Evolutionary conservation across 2,113 vertebrate species (phyloP).

Genomic region (Microtus montanus): DNA sequence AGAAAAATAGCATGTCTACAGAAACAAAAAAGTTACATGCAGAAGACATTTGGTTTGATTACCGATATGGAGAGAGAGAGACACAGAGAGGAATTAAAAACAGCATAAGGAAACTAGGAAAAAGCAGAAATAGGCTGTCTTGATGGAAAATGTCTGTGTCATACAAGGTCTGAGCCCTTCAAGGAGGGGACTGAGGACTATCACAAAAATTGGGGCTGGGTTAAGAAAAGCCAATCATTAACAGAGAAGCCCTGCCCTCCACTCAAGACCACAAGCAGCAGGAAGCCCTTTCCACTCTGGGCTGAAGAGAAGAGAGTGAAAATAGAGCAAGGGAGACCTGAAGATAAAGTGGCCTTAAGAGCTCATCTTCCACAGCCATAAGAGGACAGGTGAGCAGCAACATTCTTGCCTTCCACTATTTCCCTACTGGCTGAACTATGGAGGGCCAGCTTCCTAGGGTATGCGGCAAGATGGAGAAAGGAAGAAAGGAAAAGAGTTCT

Average conservation of each 20-base stretch:
- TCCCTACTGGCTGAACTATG: neutral
- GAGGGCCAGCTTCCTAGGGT: neutral
- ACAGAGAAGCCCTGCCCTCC: neutral
- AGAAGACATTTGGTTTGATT: neutral
- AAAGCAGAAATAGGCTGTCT: neutral
- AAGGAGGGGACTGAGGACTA: neutral
- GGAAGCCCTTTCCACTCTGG: neutral
- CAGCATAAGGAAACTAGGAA: neutral
- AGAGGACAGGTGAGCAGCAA: neutral
- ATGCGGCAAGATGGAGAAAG: neutral
- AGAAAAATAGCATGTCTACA: neutral
- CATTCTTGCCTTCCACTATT: neutral
- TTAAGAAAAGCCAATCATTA: neutral
- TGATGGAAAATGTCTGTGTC: neutral
- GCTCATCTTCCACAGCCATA: neutral
- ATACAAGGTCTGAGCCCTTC: neutral
- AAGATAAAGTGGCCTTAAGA: neutral
- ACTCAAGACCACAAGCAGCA: neutral
- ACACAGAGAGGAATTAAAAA: neutral
- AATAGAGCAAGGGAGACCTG: neutral
- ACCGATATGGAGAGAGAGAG: neutral
- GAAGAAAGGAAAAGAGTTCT: neutral
- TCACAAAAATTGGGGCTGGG: neutral
- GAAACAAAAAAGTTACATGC: neutral
- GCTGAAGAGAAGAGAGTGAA: neutral